phyloP scores from a whole-genome alignment of 2,888 invertebrate genomes.

The Orthosia incerta region DNA sequence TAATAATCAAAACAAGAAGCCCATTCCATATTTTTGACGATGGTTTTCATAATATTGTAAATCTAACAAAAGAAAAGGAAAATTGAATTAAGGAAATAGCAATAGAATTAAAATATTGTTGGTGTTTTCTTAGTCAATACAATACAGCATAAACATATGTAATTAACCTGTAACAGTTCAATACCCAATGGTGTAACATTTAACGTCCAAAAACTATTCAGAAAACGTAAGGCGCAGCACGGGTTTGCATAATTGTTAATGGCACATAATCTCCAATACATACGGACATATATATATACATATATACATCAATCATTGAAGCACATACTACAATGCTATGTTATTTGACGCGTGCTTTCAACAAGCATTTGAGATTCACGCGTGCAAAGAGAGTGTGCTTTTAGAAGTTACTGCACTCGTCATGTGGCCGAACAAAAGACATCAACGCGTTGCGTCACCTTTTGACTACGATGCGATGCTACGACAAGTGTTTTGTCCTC shows the following conservation, averaged over 20 bases:
- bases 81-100: too few relatives aligned
- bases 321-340: slow-evolving; percentile 18
- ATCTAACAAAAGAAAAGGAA: background rate
- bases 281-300: slow-evolving; percentile 1
- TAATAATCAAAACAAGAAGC: too few relatives aligned
- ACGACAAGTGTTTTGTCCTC: slow-evolving; percentile 8
- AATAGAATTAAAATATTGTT: background rate
- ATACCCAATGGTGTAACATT: slow-evolving; percentile 24
- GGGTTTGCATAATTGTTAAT: slow-evolving; percentile 44
- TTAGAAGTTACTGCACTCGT: slow-evolving; percentile 19
- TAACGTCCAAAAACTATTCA: slow-evolving; percentile 29
- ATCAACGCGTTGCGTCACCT: slow-evolving; percentile 69
- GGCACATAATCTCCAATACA: slow-evolving; percentile 10
- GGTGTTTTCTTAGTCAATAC: background rate
- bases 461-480: background rate
- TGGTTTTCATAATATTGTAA: background rate
- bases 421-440: slow-evolving; percentile 69
- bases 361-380: slow-evolving; percentile 23
- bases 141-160: background rate
- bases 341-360: slow-evolving; percentile 31
- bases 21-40: too few relatives aligned
- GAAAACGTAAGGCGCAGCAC: slow-evolving; percentile 23
- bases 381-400: slow-evolving; percentile 9
- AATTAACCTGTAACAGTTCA: background rate
- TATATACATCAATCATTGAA: slow-evolving; percentile 17